These are phyloP conservation scores for Tyrophagus putrescentiae DNA, from an alignment of 1,140 invertebrate species.

Conservation along the genomic window DNA sequence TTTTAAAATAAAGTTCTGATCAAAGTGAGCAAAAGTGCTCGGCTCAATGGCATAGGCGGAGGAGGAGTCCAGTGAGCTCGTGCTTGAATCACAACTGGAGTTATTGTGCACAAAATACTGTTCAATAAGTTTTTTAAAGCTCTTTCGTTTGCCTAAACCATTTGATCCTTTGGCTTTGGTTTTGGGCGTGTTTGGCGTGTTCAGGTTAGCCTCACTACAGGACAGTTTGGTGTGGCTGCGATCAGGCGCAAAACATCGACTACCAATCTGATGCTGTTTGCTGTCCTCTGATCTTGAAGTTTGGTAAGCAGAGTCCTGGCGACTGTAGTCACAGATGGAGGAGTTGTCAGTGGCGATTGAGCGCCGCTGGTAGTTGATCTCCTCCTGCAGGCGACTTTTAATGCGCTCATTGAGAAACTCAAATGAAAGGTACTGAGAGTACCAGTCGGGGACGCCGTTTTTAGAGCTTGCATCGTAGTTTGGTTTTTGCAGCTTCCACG, in stretches of 20 bases:
- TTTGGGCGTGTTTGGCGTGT: background rate
- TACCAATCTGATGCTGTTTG: background rate
- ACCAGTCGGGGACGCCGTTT: background rate
- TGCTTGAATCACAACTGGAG: background rate
- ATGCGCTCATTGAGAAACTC: conserved; percentile 14
- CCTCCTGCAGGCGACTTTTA: background rate
- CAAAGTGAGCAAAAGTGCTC: background rate
- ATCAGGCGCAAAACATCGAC: no score
- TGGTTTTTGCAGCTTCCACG: conserved; percentile 1
- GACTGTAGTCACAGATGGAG: background rate
- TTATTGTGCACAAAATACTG: background rate
- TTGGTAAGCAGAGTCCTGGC: background rate
- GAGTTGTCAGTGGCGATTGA: background rate
- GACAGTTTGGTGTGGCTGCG: background rate
- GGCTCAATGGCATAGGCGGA: background rate
- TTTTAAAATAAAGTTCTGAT: conserved; percentile 25
- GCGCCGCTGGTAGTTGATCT: background rate
- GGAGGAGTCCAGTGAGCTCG: background rate
- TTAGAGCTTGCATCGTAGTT: background rate
- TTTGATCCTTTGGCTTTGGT: background rate
- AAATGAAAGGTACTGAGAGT: conserved; percentile 11
- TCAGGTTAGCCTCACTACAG: conserved; percentile 6
- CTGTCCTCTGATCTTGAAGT: background rate
- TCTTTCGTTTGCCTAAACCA: conserved; percentile 9
- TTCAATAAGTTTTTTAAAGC: conserved; percentile 11